phyloP scores from a whole-genome alignment of 35 echinoderm and acorn worm genomes.

The Strongylocentrotus purpuratus region DNA sequence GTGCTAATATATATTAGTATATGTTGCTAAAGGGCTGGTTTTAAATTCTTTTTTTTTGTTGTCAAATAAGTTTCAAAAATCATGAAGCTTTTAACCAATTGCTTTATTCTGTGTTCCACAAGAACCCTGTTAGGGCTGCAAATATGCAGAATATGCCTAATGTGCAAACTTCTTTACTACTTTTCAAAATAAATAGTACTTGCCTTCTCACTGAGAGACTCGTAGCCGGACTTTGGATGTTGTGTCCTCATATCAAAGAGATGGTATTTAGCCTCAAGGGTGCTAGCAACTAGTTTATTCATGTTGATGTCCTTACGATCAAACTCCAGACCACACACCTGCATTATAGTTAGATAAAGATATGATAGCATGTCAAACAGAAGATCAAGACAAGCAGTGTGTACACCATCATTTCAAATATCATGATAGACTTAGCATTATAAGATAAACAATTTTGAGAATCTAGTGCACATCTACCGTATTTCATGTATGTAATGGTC shows the following conservation, averaged over 20 bases:
- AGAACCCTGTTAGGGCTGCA: background rate
- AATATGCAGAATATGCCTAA: background rate
- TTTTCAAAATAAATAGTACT: constrained; percentile 2
- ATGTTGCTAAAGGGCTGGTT: too few species aligned
- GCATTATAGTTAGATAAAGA: background rate
- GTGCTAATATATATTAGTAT: too few species aligned
- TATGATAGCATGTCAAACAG: background rate
- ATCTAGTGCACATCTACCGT: background rate
- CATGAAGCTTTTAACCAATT: too few species aligned
- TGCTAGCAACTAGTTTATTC: constrained; percentile 89
- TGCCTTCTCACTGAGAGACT: constrained; percentile 84
- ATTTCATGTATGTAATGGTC: background rate
- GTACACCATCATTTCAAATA: background rate
- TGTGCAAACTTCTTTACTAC: background rate
- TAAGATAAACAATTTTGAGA: background rate
- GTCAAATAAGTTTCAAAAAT: too few species aligned
- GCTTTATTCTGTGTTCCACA: too few species aligned
- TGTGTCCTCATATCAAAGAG: constrained; percentile 96
- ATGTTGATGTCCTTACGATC: constrained; percentile 97
- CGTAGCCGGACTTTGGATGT: constrained; percentile 98
- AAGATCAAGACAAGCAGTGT: background rate
- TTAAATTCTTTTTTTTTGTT: too few species aligned
- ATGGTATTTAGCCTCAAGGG: constrained; percentile 89
- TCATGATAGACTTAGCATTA: background rate
- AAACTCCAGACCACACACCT: constrained; percentile 97